A percentile compares a stretch with the other conserved stretches of the same genome.
Conservation (phyloP, 2,888 invertebrate species). For the Brassicogethes aeneus region DNA sequence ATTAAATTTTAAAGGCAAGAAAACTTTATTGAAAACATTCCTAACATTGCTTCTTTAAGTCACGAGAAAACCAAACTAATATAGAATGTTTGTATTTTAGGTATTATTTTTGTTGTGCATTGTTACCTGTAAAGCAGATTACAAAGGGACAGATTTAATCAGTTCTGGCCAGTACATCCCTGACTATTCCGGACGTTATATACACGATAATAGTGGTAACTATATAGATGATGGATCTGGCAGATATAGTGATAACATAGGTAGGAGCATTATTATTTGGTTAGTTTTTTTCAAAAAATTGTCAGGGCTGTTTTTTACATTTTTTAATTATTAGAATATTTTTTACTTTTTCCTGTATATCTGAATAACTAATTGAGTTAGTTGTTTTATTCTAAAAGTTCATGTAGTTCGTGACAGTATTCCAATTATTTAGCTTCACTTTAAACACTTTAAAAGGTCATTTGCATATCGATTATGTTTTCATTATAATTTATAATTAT, state of each 20-base stretch:
- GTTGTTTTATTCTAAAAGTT: slow-evolving; percentile 3
- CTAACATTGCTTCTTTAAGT: too few relatives aligned
- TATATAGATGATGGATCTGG: slow-evolving; percentile 16
- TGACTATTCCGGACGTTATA: slow-evolving; percentile 16
- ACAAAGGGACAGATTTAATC: background rate
- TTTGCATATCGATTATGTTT: background rate
- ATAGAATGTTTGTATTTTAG: too few relatives aligned
- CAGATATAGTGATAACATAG: background rate
- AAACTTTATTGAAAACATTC: too few relatives aligned
- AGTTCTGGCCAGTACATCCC: slow-evolving; percentile 9
- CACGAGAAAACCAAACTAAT: too few relatives aligned
- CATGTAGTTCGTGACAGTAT: background rate
- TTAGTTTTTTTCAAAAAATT: too few relatives aligned
- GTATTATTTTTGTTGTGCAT: background rate
- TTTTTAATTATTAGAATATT: too few relatives aligned
- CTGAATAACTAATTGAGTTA: too few relatives aligned
- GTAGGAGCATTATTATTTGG: too few relatives aligned
- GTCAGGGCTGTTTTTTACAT: too few relatives aligned
- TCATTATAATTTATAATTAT: too few relatives aligned
- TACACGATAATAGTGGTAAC: slow-evolving; percentile 16
- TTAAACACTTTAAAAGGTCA: background rate
- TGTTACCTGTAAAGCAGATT: background rate
- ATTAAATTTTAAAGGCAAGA: too few relatives aligned
- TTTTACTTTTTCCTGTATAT: too few relatives aligned
- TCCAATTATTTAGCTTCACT: background rate